A percentile compares a stretch with the other conserved stretches of the same genome.
Conservation (phyloP, 2,113 vertebrate genomes). For the Labrus mixtus region DNA sequence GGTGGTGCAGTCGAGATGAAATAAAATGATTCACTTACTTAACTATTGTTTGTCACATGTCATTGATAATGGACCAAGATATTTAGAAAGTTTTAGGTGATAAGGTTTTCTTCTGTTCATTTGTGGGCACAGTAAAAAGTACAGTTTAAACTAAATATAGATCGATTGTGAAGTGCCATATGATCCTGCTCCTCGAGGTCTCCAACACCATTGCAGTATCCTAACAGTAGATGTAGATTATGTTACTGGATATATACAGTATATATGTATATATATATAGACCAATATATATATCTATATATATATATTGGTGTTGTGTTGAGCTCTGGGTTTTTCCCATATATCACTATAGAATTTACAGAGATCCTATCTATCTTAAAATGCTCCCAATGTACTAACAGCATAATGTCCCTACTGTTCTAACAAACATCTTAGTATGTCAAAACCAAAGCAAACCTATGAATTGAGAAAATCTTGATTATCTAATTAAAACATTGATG, state of each 20-base stretch:
- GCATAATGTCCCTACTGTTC: too few species aligned
- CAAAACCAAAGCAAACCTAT: too few species aligned
- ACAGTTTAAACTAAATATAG: background rate
- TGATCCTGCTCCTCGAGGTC: background rate
- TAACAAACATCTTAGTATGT: too few species aligned
- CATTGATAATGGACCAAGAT: slow-evolving; percentile 1
- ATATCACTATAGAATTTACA: background rate
- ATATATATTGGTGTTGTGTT: too few species aligned
- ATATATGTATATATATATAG: too few species aligned
- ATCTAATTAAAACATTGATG: background rate
- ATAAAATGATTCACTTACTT: slow-evolving; percentile 1
- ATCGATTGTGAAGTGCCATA: background rate
- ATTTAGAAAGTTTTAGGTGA: background rate
- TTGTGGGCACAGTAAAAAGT: background rate
- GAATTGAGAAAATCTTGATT: too few species aligned
- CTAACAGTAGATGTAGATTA: background rate
- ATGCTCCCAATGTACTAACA: background rate
- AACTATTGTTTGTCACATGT: background rate
- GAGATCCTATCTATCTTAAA: background rate
- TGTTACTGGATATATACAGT: too few species aligned
- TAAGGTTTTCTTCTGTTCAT: slow-evolving; percentile 1
- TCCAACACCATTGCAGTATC: background rate
- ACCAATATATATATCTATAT: too few species aligned
- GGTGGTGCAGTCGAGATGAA: slow-evolving; percentile 11
- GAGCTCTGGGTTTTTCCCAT: background rate